These are phyloP conservation scores for Enteromius anoplus DNA, from an alignment of 2,797 vertebrate genomes.

Conservation along the genomic window DNA sequence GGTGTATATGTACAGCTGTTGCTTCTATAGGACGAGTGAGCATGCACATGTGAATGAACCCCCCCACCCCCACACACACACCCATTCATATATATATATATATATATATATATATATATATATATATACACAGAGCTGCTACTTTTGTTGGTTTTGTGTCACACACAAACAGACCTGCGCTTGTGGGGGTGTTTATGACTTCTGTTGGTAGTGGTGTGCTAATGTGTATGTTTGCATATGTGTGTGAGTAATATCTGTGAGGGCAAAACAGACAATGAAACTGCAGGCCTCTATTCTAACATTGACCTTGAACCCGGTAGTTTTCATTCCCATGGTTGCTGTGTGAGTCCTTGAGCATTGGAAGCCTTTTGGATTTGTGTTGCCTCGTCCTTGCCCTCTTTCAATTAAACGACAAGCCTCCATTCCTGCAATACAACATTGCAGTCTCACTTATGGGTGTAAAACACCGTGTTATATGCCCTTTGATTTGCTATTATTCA, in stretches of 20 bases:
- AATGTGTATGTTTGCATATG: conserved; percentile 46
- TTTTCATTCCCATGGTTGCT: conserved; percentile 81
- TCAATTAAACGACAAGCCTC: conserved; percentile 6
- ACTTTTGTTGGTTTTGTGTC: conserved; percentile 31
- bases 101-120: neutral
- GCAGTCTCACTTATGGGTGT: neutral
- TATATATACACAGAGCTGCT: neutral
- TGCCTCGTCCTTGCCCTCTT: conserved; percentile 16
- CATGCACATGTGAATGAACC: conserved; percentile 12
- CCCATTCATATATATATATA: neutral
- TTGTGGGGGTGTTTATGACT: conserved; percentile 17
- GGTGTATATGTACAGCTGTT: conserved; percentile 51
- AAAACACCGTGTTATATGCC: neutral
- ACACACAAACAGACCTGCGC: conserved; percentile 15
- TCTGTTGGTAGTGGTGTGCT: conserved; percentile 6
- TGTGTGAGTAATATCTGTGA: conserved; percentile 54
- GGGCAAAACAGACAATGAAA: conserved; percentile 78
- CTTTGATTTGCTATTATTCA: neutral
- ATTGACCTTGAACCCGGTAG: conserved; percentile 84
- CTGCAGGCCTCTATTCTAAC: conserved; percentile 83
- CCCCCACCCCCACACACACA: neutral
- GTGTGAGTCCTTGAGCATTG: conserved; percentile 61
- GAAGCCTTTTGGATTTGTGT: conserved; percentile 20
- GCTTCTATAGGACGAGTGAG: conserved; percentile 8
- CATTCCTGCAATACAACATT: neutral